Evolutionary conservation across 2,888 invertebrate genomes (phyloP).

Genomic region (Oligia strigilis): DNA sequence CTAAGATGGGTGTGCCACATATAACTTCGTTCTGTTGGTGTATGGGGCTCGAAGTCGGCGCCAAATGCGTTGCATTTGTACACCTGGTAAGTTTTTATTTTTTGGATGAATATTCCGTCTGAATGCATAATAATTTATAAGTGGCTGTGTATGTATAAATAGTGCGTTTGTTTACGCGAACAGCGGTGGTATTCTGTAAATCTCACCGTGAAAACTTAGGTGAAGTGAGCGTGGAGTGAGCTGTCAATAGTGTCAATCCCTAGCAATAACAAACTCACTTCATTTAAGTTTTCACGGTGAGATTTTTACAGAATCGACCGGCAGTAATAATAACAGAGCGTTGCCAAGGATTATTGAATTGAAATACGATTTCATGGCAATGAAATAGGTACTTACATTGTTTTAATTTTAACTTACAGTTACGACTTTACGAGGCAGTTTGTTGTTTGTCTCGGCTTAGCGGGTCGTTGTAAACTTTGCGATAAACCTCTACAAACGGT

Average conservation of each 20-base stretch:
- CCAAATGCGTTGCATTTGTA: constrained; percentile 77
- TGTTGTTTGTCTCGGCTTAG: constrained; percentile 12
- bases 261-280: no score
- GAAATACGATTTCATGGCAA: background rate
- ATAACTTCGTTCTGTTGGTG: constrained; percentile 86
- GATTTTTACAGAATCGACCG: no score
- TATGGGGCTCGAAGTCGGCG: constrained; percentile 82
- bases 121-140: background rate
- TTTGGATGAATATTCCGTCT: background rate
- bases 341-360: constrained; percentile 18
- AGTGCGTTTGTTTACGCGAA: constrained; percentile 27
- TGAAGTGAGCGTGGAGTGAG: no score
- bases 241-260: no score
- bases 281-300: no score
- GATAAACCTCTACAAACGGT: background rate
- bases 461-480: constrained; percentile 11
- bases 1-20: constrained; percentile 82
- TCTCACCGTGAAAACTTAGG: no score
- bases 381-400: background rate
- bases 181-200: background rate
- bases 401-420: constrained; percentile 17
- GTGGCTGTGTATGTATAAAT: constrained; percentile 13
- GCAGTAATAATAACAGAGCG: background rate
- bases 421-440: background rate
- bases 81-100: constrained; percentile 78